Conservation (phyloP, 2,113 vertebrate genomes). For the Dasypus novemcinctus region DNA sequence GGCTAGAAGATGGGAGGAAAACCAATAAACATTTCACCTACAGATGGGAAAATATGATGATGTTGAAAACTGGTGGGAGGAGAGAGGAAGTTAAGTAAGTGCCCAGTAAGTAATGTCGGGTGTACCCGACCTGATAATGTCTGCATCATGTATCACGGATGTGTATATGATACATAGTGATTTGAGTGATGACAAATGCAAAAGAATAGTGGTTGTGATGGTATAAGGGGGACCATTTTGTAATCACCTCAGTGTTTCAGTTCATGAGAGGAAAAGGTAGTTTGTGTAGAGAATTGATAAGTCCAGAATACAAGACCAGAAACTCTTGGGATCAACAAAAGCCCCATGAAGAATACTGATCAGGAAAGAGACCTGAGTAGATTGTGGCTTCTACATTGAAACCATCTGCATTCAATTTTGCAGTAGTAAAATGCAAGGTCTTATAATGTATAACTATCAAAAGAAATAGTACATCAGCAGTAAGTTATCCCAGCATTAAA, state of each 20-base stretch:
- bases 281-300: constrained; percentile 49
- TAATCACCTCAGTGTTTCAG: constrained; percentile 33
- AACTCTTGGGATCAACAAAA: constrained; percentile 53
- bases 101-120: background rate
- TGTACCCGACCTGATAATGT: background rate
- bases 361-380: constrained; percentile 19
- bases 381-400: constrained; percentile 31
- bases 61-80: constrained; percentile 34
- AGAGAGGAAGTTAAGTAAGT: constrained; percentile 45
- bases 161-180: constrained; percentile 3
- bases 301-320: constrained; percentile 35
- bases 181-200: constrained; percentile 47
- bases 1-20: background rate
- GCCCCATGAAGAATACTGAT: constrained; percentile 53
- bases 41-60: background rate
- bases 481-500: constrained; percentile 59
- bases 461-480: constrained; percentile 40
- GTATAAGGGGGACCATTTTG: background rate
- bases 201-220: background rate
- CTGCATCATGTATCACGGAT: background rate
- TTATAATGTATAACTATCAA: constrained; percentile 52
- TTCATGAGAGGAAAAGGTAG: constrained; percentile 16
- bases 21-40: constrained; percentile 26
- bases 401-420: constrained; percentile 58
- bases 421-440: constrained; percentile 52